Conservation (phyloP, 2,113 vertebrate species). For the Hydrochoerus hydrochaeris region DNA sequence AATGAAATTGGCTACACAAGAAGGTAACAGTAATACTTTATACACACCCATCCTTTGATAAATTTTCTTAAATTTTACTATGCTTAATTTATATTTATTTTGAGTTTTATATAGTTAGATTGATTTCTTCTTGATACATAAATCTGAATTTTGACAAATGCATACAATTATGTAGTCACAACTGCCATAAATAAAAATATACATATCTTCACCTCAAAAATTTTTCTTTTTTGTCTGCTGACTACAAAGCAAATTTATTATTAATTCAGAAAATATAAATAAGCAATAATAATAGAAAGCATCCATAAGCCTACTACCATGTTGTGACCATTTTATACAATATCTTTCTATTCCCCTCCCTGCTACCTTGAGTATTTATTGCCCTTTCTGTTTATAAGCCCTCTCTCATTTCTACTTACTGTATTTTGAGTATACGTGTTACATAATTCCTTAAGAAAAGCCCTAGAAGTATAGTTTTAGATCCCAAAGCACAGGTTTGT, state of each 20-base stretch:
- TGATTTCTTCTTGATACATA: background rate
- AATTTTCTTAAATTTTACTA: conserved; percentile 22
- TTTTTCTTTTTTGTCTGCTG: background rate
- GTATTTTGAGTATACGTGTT: background rate
- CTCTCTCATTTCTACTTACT: background rate
- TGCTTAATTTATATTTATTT: background rate
- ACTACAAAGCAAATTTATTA: conserved; percentile 26
- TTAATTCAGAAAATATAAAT: conserved; percentile 21
- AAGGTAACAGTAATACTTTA: background rate
- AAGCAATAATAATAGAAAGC: background rate
- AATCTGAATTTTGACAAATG: conserved; percentile 36
- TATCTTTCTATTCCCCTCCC: background rate
- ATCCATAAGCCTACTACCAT: background rate
- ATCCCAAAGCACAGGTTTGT: background rate
- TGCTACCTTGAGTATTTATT: background rate
- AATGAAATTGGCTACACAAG: background rate
- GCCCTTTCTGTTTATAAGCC: background rate
- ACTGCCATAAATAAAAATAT: background rate
- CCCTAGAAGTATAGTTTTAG: conserved; percentile 23
- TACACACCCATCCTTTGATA: background rate
- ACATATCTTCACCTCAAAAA: background rate
- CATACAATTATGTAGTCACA: background rate
- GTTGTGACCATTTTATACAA: background rate
- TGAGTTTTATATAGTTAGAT: background rate
- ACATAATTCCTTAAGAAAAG: conserved; percentile 35